Base-by-base conservation (phyloP, 2,113 vertebrate species). In the Tychaedon coryphoeus region DNA sequence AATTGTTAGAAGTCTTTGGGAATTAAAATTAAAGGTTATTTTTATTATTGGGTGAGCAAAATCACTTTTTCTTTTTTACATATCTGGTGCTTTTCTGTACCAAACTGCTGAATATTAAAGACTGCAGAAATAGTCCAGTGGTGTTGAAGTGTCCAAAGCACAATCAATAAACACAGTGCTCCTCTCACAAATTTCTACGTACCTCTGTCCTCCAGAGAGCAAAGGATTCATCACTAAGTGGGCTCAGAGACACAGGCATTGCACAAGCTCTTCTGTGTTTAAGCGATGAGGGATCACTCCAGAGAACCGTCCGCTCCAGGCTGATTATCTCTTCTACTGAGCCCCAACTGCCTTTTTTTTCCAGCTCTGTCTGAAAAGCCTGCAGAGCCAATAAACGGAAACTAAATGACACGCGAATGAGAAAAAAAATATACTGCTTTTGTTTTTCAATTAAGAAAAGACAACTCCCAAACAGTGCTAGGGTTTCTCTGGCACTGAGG, bases 401-500 rank as follows among this genome's bases (percentile, higher is more conserved):
- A 72, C 86, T 70, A 76, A 92, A 77, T 29, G 60, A 92, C 92
- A 94, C 1, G 8, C 81, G 86, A 93, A 95, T 86, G 22, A 91
- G 81, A 47, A 28, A 88, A 61, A 54, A 77, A 66, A n/a, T 7
- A 79, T 20, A 67, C 54, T 76, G 79, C 94, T 95, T 93, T 94
- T 97, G 90, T 94, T 94, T 94, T 95, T 76, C 82, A 92, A 53
- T 97, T 96, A 96, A 83, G 90, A 62, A 45, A 90, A 96, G 81
- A 53, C 89, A 91, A 42, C 38, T 94, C 62, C 50, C 78, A 77
- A 76, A 96, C 88, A 96, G 90, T 88, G 69, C 40, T 45, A 17
- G 81, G 28, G 48, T 83, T 93, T 73, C 40, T 73, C 60, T 92
- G 92, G 54, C 6, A 11, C 67, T 65, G 62, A 82, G 87, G 78